Percentiles rank a stretch among this genome's conserved stretches.
These are phyloP conservation scores for Scaptomyza graminum DNA, from an alignment of 1,140 invertebrate species.

Conservation along the genomic window DNA sequence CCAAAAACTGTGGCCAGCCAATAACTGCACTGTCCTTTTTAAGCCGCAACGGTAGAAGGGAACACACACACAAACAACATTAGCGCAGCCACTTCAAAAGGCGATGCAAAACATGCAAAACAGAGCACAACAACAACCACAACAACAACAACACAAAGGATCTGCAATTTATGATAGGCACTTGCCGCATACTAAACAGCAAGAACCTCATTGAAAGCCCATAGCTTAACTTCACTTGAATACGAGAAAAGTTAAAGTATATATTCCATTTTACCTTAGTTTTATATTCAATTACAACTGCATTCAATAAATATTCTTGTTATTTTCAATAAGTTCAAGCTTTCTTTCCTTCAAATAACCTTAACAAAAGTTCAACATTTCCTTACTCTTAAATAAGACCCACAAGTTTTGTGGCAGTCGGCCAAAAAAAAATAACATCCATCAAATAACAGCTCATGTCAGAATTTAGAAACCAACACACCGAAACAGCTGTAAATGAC, in stretches of 20 bases:
- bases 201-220: neutral
- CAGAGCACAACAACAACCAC: conserved; percentile 41
- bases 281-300: too few relatives aligned
- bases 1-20: conserved; percentile 29
- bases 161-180: conserved; percentile 68
- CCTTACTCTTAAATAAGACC: neutral
- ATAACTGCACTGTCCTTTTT: conserved; percentile 13
- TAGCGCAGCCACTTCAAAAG: conserved; percentile 66
- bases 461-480: conserved; percentile 30
- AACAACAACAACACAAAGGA: conserved; percentile 46
- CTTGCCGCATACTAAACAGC: neutral
- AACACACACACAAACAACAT: conserved; percentile 45
- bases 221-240: neutral
- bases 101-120: conserved; percentile 66
- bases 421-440: conserved; percentile 44
- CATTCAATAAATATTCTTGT: neutral
- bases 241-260: too few relatives aligned
- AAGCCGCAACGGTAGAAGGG: conserved; percentile 24
- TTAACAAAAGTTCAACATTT: neutral
- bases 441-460: conserved; percentile 51
- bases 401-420: neutral
- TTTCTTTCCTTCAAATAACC: too few relatives aligned
- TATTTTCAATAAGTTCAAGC: neutral
- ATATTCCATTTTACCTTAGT: too few relatives aligned
- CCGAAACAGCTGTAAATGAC: conserved; percentile 76